These are phyloP conservation scores for Coenonympha glycerion DNA, from an alignment of 2,888 invertebrate genomes.

Conservation along the genomic window DNA sequence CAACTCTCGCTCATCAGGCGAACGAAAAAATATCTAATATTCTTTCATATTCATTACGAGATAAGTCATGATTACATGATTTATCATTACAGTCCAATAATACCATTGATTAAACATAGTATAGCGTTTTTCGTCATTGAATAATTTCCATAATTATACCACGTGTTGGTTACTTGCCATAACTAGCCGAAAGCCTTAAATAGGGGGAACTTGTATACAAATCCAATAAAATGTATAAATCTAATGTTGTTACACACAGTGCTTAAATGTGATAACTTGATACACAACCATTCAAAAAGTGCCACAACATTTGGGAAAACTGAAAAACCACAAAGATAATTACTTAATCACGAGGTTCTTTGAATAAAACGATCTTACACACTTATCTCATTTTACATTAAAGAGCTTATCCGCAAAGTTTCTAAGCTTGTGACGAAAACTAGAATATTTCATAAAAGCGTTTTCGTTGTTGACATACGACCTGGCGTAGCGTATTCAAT, in stretches of 20 bases:
- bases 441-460: background rate
- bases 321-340: too few species aligned
- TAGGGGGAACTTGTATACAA: too few species aligned
- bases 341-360: background rate
- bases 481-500: background rate
- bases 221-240: too few species aligned
- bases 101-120: too few species aligned
- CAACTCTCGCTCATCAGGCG: constrained; percentile 13
- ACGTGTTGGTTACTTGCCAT: too few species aligned
- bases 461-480: background rate
- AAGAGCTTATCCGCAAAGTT: background rate
- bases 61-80: constrained; percentile 24
- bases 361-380: background rate
- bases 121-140: too few species aligned
- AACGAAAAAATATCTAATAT: constrained; percentile 19
- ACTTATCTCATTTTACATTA: background rate
- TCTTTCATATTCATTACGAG: constrained; percentile 16
- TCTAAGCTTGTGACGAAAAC: background rate
- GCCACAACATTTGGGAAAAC: too few species aligned
- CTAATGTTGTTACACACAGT: too few species aligned
- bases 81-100: constrained; percentile 3
- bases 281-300: too few species aligned
- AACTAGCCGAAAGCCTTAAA: too few species aligned
- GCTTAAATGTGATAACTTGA: too few species aligned
- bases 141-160: too few species aligned